Evolutionary conservation across 2,888 invertebrate genomes (phyloP).

Genomic region (Abscondita cerata): DNA sequence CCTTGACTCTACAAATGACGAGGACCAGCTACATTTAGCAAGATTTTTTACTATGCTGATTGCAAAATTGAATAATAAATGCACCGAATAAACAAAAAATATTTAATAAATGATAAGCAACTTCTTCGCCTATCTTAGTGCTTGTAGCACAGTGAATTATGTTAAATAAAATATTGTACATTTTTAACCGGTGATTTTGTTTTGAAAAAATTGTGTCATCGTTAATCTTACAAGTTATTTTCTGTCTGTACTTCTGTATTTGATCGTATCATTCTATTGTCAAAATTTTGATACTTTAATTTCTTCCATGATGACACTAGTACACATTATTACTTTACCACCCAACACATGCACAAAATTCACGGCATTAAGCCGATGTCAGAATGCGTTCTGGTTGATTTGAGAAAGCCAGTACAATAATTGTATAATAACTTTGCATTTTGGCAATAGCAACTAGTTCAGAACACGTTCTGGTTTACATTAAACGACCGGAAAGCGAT

Average conservation of each 20-base stretch:
- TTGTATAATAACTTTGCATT: too few species aligned
- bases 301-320: neutral
- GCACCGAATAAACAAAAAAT: too few species aligned
- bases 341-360: neutral
- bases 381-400: neutral
- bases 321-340: neutral
- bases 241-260: too few species aligned
- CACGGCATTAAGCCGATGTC: neutral
- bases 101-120: too few species aligned
- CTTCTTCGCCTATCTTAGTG: too few species aligned
- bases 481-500: neutral
- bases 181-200: neutral
- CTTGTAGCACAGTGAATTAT: too few species aligned
- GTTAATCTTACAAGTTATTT: neutral
- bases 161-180: neutral
- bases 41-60: too few species aligned
- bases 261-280: neutral
- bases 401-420: too few species aligned
- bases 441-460: too few species aligned
- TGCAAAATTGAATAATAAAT: too few species aligned
- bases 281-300: neutral
- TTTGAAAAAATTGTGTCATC: neutral
- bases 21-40: neutral
- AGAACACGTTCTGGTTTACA: neutral
- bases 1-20: neutral